These are phyloP conservation scores for Macrochelys suwanniensis DNA, from an alignment of 2,797 vertebrate species.

Conservation along the genomic window DNA sequence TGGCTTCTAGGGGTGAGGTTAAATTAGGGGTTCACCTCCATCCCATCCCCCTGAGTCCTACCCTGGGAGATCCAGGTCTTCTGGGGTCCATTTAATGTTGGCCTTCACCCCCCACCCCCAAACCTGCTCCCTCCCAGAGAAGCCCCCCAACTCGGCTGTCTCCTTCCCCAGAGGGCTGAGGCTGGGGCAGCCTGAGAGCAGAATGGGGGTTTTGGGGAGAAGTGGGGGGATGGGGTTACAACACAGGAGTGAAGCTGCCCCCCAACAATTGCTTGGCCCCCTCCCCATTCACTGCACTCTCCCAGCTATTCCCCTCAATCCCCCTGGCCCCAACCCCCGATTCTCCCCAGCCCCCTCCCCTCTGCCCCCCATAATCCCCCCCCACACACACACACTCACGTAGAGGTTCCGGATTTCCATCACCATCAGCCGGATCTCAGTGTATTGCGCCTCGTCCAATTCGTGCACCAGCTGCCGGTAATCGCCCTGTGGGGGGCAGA, in stretches of 20 bases:
- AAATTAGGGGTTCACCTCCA: background rate
- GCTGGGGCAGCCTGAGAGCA: no score
- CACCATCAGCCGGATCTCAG: slow-evolving; percentile 88
- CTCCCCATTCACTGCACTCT: no score
- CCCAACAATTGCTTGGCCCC: no score
- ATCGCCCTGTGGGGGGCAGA: slow-evolving; percentile 84
- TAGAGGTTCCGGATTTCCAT: slow-evolving; percentile 90
- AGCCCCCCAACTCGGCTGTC: background rate
- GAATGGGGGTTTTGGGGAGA: no score
- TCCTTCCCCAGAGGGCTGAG: no score
- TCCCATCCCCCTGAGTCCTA: background rate
- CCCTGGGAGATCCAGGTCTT: no score
- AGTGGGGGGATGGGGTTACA: no score
- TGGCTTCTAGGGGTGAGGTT: background rate
- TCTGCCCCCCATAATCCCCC: background rate
- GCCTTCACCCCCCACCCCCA: background rate
- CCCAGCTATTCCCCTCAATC: background rate
- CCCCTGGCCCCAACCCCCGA: background rate
- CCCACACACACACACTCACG: slow-evolving; percentile 75
- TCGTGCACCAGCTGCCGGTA: slow-evolving; percentile 92
- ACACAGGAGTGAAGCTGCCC: background rate
- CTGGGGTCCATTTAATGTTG: no score
- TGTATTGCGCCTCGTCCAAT: slow-evolving; percentile 89
- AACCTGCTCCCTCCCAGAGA: background rate
- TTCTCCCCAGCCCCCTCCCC: background rate